phyloP scores from a whole-genome alignment of 2,888 invertebrate species.

The Leucoma salicis region DNA sequence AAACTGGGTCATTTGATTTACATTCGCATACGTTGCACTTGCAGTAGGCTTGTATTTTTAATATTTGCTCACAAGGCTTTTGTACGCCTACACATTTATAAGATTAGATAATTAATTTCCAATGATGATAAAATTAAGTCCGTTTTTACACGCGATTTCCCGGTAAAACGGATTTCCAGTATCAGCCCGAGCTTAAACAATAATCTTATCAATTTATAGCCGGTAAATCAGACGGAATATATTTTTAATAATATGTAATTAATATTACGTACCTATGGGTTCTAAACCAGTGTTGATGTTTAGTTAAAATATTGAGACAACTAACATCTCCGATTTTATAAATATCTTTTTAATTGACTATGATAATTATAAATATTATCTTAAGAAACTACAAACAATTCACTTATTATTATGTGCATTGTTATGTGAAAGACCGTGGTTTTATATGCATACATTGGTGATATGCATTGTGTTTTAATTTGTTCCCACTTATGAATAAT shows the following conservation, averaged over 20 bases:
- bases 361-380: too few relatives aligned
- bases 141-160: not conserved
- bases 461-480: too few relatives aligned
- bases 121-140: constrained; percentile 4
- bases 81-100: not conserved
- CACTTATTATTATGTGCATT: too few relatives aligned
- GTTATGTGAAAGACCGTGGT: too few relatives aligned
- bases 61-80: constrained; percentile 19
- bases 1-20: constrained; percentile 63
- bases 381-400: too few relatives aligned
- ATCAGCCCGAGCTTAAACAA: not conserved
- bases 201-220: not conserved
- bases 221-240: not conserved
- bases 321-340: too few relatives aligned
- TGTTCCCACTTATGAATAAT: constrained; percentile 21
- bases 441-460: too few relatives aligned
- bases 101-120: constrained; percentile 10
- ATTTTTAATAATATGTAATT: not conserved
- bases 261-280: too few relatives aligned
- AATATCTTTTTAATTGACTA: too few relatives aligned
- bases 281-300: too few relatives aligned
- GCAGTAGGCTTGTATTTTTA: constrained; percentile 18
- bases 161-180: not conserved
- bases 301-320: too few relatives aligned
- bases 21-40: constrained; percentile 34